phyloP scores from a whole-genome alignment of 1,140 invertebrate genomes.

The Dendroctonus ponderosae region DNA sequence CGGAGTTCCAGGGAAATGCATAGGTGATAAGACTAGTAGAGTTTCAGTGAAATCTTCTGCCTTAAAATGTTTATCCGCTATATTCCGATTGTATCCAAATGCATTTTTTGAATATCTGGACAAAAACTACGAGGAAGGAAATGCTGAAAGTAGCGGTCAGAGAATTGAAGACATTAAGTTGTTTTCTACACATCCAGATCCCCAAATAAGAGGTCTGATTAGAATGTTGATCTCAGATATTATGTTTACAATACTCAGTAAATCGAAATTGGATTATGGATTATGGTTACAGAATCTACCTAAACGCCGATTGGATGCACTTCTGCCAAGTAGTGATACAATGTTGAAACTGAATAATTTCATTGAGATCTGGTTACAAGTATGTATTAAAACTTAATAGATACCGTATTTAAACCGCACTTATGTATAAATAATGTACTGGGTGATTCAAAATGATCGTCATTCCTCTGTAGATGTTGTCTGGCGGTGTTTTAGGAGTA shows the following conservation, averaged over 20 bases:
- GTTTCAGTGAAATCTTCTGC: constrained; percentile 84
- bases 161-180: constrained; percentile 68
- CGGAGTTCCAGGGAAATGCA: constrained; percentile 60
- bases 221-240: constrained; percentile 67
- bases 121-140: constrained; percentile 47
- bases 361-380: too few species aligned
- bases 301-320: too few species aligned
- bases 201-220: constrained; percentile 75
- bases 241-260: constrained; percentile 61
- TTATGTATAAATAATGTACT: too few species aligned
- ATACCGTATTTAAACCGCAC: too few species aligned
- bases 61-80: constrained; percentile 68
- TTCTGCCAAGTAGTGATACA: too few species aligned
- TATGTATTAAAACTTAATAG: too few species aligned
- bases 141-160: constrained; percentile 50
- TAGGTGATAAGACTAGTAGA: constrained; percentile 67
- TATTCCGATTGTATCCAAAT: constrained; percentile 68
- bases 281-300: constrained; percentile 45
- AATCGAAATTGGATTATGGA: constrained; percentile 59
- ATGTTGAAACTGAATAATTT: too few species aligned
- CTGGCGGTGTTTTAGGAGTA: too few species aligned
- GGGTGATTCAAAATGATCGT: too few species aligned
- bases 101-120: constrained; percentile 65
- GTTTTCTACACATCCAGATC: constrained; percentile 73
- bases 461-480: too few species aligned